Conservation (phyloP, 2,113 vertebrate genomes). For the Aplodontia rufa region DNA sequence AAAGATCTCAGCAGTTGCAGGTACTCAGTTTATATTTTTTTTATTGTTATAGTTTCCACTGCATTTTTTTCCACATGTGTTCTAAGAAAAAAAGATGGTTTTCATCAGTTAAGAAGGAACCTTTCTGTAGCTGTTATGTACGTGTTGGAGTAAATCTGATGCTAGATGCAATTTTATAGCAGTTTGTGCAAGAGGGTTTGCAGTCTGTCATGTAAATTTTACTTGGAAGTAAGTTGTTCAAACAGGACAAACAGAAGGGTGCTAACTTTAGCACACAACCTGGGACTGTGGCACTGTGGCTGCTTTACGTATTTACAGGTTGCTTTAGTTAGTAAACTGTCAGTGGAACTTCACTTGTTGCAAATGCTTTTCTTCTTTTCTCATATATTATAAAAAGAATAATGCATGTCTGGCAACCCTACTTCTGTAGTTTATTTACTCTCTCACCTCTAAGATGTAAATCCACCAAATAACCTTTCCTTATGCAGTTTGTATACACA, state of each 20-base stretch:
- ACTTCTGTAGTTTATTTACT: slow-evolving; percentile 29
- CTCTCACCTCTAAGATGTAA: slow-evolving; percentile 25
- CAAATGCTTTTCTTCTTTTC: not conserved
- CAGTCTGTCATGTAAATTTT: slow-evolving; percentile 49
- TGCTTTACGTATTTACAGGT: slow-evolving; percentile 1
- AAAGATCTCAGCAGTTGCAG: slow-evolving; percentile 79
- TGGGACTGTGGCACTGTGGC: not conserved
- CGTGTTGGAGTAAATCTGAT: not conserved
- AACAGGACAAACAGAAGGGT: not conserved
- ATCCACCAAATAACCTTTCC: not conserved
- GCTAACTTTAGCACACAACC: slow-evolving; percentile 8
- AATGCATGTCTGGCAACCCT: not conserved
- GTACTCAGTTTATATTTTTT: slow-evolving; percentile 79
- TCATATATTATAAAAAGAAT: not conserved
- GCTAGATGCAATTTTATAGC: not conserved
- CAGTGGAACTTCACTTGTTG: not conserved
- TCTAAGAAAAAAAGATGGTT: not conserved
- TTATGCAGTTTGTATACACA: not conserved
- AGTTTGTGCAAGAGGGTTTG: slow-evolving; percentile 56
- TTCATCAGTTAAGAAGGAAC: not conserved
- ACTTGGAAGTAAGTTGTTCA: slow-evolving; percentile 16
- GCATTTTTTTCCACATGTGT: slow-evolving; percentile 7
- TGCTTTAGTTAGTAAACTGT: slow-evolving; percentile 52
- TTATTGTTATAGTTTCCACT: slow-evolving; percentile 35
- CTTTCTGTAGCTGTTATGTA: not conserved